Evolutionary conservation across 2,888 invertebrate species (phyloP), one percentile per base, ranked within the genome.

Genomic region (Athalia rosae): DNA sequence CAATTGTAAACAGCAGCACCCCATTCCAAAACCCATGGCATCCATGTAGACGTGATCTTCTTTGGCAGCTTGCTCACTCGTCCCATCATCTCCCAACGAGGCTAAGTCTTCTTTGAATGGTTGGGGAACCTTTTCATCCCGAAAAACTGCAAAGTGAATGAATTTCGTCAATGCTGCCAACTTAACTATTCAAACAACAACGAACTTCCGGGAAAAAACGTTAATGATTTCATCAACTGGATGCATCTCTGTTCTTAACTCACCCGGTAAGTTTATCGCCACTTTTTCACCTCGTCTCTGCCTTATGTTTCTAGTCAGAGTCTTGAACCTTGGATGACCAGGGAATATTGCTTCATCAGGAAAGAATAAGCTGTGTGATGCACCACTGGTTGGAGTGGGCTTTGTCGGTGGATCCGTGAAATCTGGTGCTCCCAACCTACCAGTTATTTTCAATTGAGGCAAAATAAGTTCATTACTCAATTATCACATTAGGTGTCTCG

Each of bases 21-120:
- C 99, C 99, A 99, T 99, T 77, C 99, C 99, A 90, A 99, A 99
- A 43, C 99, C 99, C 99, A 99, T 99, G 0, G 98, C 97, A 90
- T 99, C 99, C 95, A 99, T 95, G 87, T 99, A 98, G 81, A 99
- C 96, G 86, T 98, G 97, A 91, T 99, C 96, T 0, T 96, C 96
- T 85, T 94, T 92, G 0, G 96, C 95, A 0, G 94, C 94, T 82
- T 92, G 91, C 79, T 91, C 90, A 81, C 91, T 90, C 4, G 85
- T 83, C 6, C 95, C 94, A 82, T 96, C 95, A 87, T 96, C 96
- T 0, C 92, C 92, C n/a, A 91, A 85, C 28, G 82, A 81, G 6
- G 87, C 83, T 15, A 93, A 90, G 84, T 93, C 91, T 86, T 95
- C 95, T 79, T 91, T 88, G 84, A 98, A 95, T 4, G 98, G 98